Base-by-base conservation (phyloP, 2,797 vertebrate genomes). In the Sciaenops ocellatus region DNA sequence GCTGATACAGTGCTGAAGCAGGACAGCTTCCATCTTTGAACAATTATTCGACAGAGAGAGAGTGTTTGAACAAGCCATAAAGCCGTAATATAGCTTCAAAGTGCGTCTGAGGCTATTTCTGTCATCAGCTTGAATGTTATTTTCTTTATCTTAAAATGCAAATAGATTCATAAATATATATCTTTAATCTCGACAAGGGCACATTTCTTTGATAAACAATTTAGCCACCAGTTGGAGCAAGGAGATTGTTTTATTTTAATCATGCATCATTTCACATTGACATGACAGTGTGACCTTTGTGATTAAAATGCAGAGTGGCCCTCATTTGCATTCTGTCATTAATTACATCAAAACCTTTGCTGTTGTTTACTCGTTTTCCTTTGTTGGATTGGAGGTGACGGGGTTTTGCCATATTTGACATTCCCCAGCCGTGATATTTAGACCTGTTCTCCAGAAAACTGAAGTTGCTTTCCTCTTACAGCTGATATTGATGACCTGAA, bases 401-500 rank as follows among this genome's bases (percentile, higher is more conserved):
- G 17, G 4, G 3, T 66, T 69, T 67, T 63, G 46, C 16, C 42
- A 41, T 28, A 26, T 41, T n/a, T 15, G 50, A 1, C 11, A 22
- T 76, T 22, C 24, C 50, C 15, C 20, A 54, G 1, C 5, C 41
- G 20, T 13, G 15, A 42, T 65, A 47, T 71, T 57, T 15, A 34
- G 3, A 8, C 50, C 20, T 44, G 12, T 75, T 66, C 30, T 48
- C 51, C 16, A 8, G 28, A 1, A 30, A 63, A 34, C 28, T 62
- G 8, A 77, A 34, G 1, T 55, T 24, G 10, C 0, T 72, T 59
- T 85, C 92, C 91, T 67, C 28, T 89, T 83, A 4, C 91, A 99
- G 98, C 95, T 78, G 96, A 99, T 85, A 95, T 99, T 5, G 90
- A 99, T 70, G 97, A 98, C 79, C 94, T 97, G 94, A 97, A 97